Conservation (phyloP, 1,140 invertebrate genomes). For the Procambarus virginalis region DNA sequence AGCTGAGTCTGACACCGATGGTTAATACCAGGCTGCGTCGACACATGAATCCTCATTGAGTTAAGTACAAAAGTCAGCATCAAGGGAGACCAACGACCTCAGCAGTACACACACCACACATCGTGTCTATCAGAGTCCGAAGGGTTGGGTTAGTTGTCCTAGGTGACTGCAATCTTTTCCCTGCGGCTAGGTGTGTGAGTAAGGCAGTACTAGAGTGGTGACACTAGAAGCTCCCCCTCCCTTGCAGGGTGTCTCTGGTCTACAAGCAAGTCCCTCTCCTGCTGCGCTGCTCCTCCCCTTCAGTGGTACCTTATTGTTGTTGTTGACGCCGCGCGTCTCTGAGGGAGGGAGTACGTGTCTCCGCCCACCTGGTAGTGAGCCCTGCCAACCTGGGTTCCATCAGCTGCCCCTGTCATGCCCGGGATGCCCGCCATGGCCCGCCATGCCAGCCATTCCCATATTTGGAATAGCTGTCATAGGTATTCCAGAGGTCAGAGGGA, state of each 20-base stretch:
- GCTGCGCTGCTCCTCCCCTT: not conserved
- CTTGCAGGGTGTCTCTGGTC: conserved; percentile 9
- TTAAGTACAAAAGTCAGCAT: not conserved
- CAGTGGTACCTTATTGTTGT: conserved; percentile 53
- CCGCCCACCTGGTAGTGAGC: conserved; percentile 63
- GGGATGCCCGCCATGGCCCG: conserved; percentile 23
- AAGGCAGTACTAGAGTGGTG: conserved; percentile 9
- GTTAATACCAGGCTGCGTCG: not conserved
- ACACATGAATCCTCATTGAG: not conserved
- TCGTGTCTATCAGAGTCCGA: not conserved
- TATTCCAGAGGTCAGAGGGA: conserved; percentile 21
- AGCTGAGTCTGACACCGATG: not conserved
- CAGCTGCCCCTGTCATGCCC: conserved; percentile 20
- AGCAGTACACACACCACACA: not conserved
- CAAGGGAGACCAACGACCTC: not conserved
- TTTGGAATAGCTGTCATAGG: conserved; percentile 25
- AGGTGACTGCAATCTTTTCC: conserved; percentile 8
- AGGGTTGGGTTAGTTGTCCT: conserved; percentile 8
- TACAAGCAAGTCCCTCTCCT: conserved; percentile 30
- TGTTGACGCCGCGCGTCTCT: conserved; percentile 47
- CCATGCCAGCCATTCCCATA: conserved; percentile 32
- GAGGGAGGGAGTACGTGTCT: conserved; percentile 62
- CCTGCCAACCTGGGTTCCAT: conserved; percentile 22
- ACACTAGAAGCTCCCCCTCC: conserved; percentile 10
- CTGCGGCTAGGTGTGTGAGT: conserved; percentile 21